Evolutionary conservation across 2,113 vertebrate genomes (phyloP), one percentile per base, ranked within the genome.

Genomic region (Odobenus rosmarus): DNA sequence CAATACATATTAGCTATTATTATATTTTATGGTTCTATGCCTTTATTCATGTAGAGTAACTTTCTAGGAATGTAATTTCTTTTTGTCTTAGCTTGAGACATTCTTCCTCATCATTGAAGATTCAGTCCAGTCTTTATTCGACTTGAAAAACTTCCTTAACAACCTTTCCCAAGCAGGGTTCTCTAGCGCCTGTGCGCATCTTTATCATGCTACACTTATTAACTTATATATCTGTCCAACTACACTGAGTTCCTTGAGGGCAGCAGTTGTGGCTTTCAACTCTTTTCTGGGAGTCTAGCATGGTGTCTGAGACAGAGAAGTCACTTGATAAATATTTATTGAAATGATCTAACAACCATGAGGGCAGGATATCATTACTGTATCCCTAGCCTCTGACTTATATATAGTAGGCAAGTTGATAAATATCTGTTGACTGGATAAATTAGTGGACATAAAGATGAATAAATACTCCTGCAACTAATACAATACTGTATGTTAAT

Each of bases 131-230:
- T 71, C 53, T 39, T 94, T 4, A 81, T 15, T 81, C 15, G 7
- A 33, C 26, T 59, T 67, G 26, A 51, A 46, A 90, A 18, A 61
- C 5, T 67, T 85, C 26, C 36, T 53, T 67, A 53, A 11, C 8
- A 7, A 18, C 15, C 19, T 88, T 64, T 6, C 31, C 24, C 7
- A 26, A 55, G 64, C n/a, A 59, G 33, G 24, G 36, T 19, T 86
- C 33, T 26, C 13, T 42, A 11, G 18, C 8, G 12, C 49, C 64
- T 33, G 5, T 36, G 28, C 2, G 3, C 26, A 55, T 77, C n/a
- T 21, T 33, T 39, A 28, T 57, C 11, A 1, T n/a, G n/a, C n/a
- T 76, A 1, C 6, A 42, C 7, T 24, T 69, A 0, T 16, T 11
- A 11, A 71, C 7, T 67, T 71, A 21, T 49, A 21, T 95, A 3